Conservation (phyloP, 2,113 vertebrate species). For the Athene cunicularia region DNA sequence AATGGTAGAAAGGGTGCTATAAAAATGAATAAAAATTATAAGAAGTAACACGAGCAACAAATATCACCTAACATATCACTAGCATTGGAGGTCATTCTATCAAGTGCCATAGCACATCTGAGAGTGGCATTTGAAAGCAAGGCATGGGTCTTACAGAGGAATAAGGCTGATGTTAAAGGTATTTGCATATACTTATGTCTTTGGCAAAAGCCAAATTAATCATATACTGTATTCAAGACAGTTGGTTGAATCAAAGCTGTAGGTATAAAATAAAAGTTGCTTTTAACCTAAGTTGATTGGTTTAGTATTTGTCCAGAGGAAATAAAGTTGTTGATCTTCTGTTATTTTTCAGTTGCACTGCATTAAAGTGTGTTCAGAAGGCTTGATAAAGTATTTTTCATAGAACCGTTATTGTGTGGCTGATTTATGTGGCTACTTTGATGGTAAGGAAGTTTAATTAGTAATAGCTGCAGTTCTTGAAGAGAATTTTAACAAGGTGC, state of each 20-base stretch:
- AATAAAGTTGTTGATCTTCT: constrained; percentile 13
- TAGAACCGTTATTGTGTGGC: neutral
- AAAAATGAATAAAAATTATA: neutral
- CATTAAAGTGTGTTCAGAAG: neutral
- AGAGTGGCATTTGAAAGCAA: neutral
- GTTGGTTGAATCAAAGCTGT: neutral
- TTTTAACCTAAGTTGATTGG: neutral
- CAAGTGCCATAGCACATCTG: neutral
- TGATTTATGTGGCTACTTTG: constrained; percentile 60
- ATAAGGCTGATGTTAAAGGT: neutral
- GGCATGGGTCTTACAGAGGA: neutral
- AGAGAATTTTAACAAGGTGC: constrained; percentile 67
- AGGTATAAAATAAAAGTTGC: neutral
- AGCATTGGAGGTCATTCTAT: neutral
- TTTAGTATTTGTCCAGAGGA: constrained; percentile 3
- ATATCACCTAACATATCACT: neutral
- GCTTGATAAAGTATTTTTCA: constrained; percentile 42
- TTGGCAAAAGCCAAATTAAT: neutral
- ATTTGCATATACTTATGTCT: neutral
- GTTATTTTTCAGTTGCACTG: constrained; percentile 21
- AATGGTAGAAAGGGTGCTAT: neutral
- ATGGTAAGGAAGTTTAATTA: constrained; percentile 47
- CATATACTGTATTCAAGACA: neutral
- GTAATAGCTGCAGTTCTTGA: constrained; percentile 52
- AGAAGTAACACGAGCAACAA: neutral